A percentile compares a stretch with the other conserved stretches of the same genome.
Conservation (phyloP, 1,140 invertebrate genomes). For the Mesaphorura yosii region DNA sequence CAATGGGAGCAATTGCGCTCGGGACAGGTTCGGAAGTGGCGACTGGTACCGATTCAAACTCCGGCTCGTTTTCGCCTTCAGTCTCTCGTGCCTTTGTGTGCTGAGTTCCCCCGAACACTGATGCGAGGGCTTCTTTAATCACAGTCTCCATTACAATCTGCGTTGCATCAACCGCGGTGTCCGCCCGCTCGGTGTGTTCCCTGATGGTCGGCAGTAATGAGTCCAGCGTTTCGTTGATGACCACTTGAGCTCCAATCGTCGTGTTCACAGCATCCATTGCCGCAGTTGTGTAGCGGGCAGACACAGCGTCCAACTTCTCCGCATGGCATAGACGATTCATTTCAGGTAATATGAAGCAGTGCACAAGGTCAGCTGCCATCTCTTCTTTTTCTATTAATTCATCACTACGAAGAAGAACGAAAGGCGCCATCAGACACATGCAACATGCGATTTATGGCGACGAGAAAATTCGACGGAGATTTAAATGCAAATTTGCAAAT, state of each 20-base stretch:
- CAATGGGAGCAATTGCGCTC: too few species aligned
- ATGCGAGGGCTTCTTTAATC: neutral
- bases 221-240: conserved; percentile 12
- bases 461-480: conserved; percentile 7
- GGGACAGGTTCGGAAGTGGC: too few species aligned
- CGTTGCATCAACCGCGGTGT: conserved; percentile 6
- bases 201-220: conserved; percentile 1
- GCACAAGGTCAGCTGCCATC: conserved; percentile 48
- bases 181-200: conserved; percentile 2
- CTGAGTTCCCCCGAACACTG: too few species aligned
- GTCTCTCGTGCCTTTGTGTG: too few species aligned
- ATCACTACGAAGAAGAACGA: conserved; percentile 32
- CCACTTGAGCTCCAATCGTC: conserved; percentile 7
- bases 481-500: conserved; percentile 3
- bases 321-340: conserved; percentile 33
- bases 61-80: too few species aligned
- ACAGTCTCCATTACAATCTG: neutral
- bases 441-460: too few species aligned
- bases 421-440: too few species aligned
- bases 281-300: conserved; percentile 13
- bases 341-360: conserved; percentile 51
- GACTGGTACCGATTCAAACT: too few species aligned
- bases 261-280: conserved; percentile 15
- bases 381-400: conserved; percentile 46
- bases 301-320: conserved; percentile 1